Conservation (phyloP, 1,140 invertebrate genomes). For the Drosophila asahinai region DNA sequence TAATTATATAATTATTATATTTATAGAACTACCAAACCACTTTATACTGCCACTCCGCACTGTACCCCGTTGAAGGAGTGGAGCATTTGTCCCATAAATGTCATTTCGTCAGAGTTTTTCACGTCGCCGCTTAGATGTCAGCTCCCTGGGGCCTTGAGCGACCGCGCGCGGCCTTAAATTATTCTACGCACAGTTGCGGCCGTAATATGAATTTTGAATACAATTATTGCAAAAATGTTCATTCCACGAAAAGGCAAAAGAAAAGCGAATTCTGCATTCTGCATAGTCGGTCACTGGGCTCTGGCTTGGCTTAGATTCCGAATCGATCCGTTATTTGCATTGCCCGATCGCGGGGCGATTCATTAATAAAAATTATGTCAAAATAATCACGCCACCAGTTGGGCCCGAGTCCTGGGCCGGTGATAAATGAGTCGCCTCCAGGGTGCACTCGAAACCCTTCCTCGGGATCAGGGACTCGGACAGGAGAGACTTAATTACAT, state of each 20-base stretch:
- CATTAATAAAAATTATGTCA: conserved; percentile 81
- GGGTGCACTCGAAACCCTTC: conserved; percentile 64
- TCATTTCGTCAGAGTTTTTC: conserved; percentile 76
- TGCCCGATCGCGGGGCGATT: conserved; percentile 20
- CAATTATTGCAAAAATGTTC: conserved; percentile 75
- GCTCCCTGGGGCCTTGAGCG: conserved; percentile 57
- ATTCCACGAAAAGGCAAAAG: conserved; percentile 28
- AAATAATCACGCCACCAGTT: conserved; percentile 72
- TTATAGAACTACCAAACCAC: background rate
- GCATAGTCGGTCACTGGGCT: conserved; percentile 72
- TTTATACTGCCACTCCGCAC: conserved; percentile 6
- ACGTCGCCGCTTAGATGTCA: conserved; percentile 62
- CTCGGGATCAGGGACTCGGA: conserved; percentile 11
- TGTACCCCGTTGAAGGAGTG: conserved; percentile 63
- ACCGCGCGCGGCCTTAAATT: conserved; percentile 55
- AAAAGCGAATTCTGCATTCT: conserved; percentile 36
- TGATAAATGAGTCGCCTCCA: conserved; percentile 67
- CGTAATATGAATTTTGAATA: conserved; percentile 82
- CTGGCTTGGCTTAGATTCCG: conserved; percentile 9
- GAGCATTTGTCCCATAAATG: conserved; percentile 82
- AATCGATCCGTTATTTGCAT: conserved; percentile 30
- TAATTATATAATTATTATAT: background rate
- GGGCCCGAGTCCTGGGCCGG: background rate
- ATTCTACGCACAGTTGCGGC: conserved; percentile 70
- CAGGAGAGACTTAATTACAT: conserved; percentile 69